Base-by-base conservation (phyloP, 2,113 vertebrate genomes). In the Ascaphus truei region DNA sequence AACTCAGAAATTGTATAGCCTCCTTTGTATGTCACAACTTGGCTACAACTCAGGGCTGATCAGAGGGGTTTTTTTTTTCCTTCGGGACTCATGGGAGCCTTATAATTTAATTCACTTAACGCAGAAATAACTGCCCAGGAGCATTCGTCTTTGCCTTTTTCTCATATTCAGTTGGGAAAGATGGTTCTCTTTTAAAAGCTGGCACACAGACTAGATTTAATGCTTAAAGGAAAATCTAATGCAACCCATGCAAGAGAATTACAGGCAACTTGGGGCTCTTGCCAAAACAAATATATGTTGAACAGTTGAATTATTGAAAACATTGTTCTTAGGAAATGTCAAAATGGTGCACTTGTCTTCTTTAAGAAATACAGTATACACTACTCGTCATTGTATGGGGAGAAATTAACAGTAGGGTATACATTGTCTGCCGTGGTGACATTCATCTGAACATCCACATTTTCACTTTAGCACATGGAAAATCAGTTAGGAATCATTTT, bases 201-300 rank as follows among this genome's bases (percentile, higher is more conserved):
- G 53, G 52, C 65, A 50, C 31, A 8, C 31, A 60, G 60, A 59
- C n/a, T 3, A 48, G 43, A 50, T 68, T 51, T 68, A 68, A 59
- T 68, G 51, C 66, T 68, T 59, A 59, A 59, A 68, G 66, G 55
- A 68, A 68, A 51, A 41, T 50, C 30, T 68, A 59, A 68, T 59
- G 55, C 43, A 27, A 39, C 29, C 56, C 53, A 68, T 59, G 29
- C 27, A 48, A 23, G 39, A 47, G 30, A 47, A 53, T 68, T 48
- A 34, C 31, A 48, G 66, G 66, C 55, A 39, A 47, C 23, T 59
- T 12, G 48, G 55, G 66, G 26, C 33, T 18, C 2, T 20, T 20
- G 55, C 55, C 66, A 59, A 68, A 68, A 59, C 23, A 68, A 68
- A 68, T 60, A 68, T 29, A 58, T 68, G 59, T 59, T 48, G 31